Evolutionary conservation across 2,888 invertebrate species (phyloP), one percentile per base, ranked within the genome.

Genomic region (Blomia tropicalis): DNA sequence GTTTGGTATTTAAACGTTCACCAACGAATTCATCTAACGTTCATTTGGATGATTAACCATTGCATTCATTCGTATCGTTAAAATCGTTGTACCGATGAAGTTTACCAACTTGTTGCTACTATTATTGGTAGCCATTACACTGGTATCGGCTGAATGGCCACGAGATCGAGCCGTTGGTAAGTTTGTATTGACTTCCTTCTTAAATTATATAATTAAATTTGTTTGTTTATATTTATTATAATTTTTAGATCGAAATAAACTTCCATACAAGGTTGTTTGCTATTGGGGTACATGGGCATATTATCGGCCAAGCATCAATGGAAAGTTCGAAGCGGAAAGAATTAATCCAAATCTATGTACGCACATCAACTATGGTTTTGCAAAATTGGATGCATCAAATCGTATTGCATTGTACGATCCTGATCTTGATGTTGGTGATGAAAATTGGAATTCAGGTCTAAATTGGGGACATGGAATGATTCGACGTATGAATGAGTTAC

Each of bases 361-460:
- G 0, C 86, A 87, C 70, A 62, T 84, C 53, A 78, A 85, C 17
- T 88, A 86, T 70, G 74, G 82, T 0, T 88, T 88, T 70, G 78
- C 81, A 29, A 86, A 85, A 0, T 75, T 86, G 7, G 27, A 27
- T n/a, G 63, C 70, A 1, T 43, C 77, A 47, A 81, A 81, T 1
- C 73, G 79, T 43, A 85, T 89, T 59, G 81, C 78, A 69, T 81
- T 84, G 63, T 75, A 87, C 63, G 73, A 74, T 64, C 69, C 72
- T 14, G 73, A 70, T 65, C 73, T 81, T 58, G 86, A 85, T 69
- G 71, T 82, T 1, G 76, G 80, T 22, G 81, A 82, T 56, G 75
- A 80, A 66, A 77, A 78, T 70, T 62, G 58, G 43, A 64, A 67
- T 63, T 65, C 65, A 62, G 68, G 68, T n/a, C 58, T 66, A 0